Conservation (phyloP, 2,888 invertebrate species). For the Meloe dianella region DNA sequence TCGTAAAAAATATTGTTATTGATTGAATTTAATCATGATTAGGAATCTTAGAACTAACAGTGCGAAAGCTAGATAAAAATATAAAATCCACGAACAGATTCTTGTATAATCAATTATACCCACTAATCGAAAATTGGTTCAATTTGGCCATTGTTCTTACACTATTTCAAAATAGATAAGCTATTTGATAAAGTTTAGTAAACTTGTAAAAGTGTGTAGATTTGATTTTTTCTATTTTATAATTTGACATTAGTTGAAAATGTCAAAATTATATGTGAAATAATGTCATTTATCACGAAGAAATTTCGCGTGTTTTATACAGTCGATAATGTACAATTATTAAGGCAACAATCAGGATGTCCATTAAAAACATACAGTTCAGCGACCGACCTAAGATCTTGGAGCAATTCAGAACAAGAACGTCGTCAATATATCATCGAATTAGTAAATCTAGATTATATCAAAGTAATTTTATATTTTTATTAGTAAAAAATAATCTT, state of each 20-base stretch:
- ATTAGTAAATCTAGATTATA: conserved; percentile 55
- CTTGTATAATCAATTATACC: too few relatives aligned
- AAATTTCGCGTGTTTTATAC: conserved; percentile 48
- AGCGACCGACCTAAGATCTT: conserved; percentile 65
- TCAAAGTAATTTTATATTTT: conserved; percentile 23
- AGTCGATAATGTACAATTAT: conserved; percentile 56
- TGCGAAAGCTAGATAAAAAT: too few relatives aligned
- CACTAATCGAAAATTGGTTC: too few relatives aligned
- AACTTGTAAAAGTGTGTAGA: too few relatives aligned
- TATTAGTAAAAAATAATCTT: not conserved
- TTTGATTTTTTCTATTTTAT: too few relatives aligned
- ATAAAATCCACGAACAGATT: too few relatives aligned
- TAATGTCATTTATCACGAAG: conserved; percentile 48
- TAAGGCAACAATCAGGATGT: conserved; percentile 61
- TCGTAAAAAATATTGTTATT: too few relatives aligned
- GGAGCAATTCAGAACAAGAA: conserved; percentile 65
- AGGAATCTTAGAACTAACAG: too few relatives aligned
- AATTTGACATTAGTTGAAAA: not conserved
- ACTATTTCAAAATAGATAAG: too few relatives aligned
- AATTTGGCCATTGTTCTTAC: too few relatives aligned
- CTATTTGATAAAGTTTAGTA: too few relatives aligned
- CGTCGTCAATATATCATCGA: conserved; percentile 66
- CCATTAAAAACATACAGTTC: conserved; percentile 65
- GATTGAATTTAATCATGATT: too few relatives aligned
- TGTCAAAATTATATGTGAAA: conserved; percentile 15